Percentiles rank a stretch among this genome's conserved stretches.
phyloP scores from a whole-genome alignment of 2,113 vertebrate species.

The Tetrax tetrax region DNA sequence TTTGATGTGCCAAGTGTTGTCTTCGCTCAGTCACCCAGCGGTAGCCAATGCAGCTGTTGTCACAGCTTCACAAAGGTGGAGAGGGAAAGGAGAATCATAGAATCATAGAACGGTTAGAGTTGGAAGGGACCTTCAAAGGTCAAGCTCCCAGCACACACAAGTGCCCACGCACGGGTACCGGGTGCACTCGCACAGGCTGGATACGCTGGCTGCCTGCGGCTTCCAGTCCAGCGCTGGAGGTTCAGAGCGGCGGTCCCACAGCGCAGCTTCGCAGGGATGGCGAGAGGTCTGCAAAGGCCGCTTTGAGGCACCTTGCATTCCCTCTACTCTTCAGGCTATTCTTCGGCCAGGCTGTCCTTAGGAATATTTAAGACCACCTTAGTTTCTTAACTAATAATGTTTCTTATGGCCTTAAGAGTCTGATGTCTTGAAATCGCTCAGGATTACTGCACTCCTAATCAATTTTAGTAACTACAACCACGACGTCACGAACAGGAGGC shows the following conservation, averaged over 20 bases:
- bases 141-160: neutral
- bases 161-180: accelerated
- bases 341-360: neutral
- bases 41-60: neutral
- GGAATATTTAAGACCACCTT: neutral
- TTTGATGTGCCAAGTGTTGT: neutral
- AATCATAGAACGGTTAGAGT: no score
- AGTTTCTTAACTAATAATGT: neutral
- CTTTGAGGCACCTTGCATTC: neutral
- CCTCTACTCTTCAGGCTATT: neutral
- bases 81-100: neutral
- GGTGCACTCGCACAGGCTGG: neutral
- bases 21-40: neutral
- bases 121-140: no score
- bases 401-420: neutral
- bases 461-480: neutral
- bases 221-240: accelerated
- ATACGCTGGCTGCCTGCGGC: neutral
- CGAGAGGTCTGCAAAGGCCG: neutral
- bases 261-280: neutral
- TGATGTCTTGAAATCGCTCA: neutral
- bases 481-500: neutral
- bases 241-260: neutral
- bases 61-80: accelerated
- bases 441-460: neutral